Base-by-base conservation (phyloP, 2,888 invertebrate species). In the Malachius bipustulatus region DNA sequence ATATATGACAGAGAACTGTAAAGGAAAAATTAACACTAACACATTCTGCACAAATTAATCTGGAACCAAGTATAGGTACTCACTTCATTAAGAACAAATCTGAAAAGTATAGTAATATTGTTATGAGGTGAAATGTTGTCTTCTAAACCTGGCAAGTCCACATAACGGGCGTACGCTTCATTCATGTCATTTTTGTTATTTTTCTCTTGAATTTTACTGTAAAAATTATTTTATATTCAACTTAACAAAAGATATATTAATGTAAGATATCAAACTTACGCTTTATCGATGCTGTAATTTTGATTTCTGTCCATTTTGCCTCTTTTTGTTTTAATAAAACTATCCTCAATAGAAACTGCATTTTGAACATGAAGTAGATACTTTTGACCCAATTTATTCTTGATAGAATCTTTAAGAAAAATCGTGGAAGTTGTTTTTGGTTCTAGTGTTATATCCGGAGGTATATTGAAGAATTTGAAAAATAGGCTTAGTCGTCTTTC, bases 111-210 rank as follows among this genome's bases (percentile, higher is more conserved):
- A 33, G 73, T 73, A 36, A 85, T 81, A 32, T 70, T 74, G 59
- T 87, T 87, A 53, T 73, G 74, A 0, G 80, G 78, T 0, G 85
- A 84, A 16, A 82, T 76, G 54, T 82, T 84, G 53, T 87, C 87
- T 46, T 87, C 85, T 44, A 87, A 78, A 2, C 84, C 82, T 2
- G 83, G 82, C 26, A 84, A 65, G 59, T 83, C 82, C 0, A 83
- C 76, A 4, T 73, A 75, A 39, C 82, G 66, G 1, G 82, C 80
- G 70, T 79, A 82, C 32, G 77, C 70, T 51, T 84, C 83, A 48
- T 62, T 61, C 51, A 58, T 57, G 36, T 61, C 24, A n/a, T n/a
- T 19, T n/a, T 19, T 19, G 8, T 4, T n/a, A n/a, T n/a, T n/a
- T n/a, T n/a, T n/a, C n/a, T n/a, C n/a, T n/a, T n/a, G n/a, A n/a